phyloP scores from a whole-genome alignment of 2,113 vertebrate species.

The Okapia johnstoni region DNA sequence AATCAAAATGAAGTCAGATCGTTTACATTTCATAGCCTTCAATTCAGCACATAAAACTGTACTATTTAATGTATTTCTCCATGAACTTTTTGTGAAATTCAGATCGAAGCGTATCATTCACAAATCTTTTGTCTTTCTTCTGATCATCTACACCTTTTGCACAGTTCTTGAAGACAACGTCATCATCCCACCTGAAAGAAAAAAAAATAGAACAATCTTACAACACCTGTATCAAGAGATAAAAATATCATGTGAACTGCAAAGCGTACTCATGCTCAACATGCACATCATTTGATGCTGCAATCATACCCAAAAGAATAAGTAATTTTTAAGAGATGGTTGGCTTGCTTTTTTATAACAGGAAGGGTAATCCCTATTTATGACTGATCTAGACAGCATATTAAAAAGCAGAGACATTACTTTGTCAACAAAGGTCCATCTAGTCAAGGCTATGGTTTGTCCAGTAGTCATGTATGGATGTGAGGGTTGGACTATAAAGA shows the following conservation, averaged over 20 bases:
- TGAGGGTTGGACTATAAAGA: no score
- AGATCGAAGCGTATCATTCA: conserved; percentile 96
- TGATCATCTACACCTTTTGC: conserved; percentile 97
- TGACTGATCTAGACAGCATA: no score
- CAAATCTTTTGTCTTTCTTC: conserved; percentile 96
- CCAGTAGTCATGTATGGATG: no score
- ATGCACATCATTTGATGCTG: neutral
- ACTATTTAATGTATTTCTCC: conserved; percentile 99
- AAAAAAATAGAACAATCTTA: neutral
- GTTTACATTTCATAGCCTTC: conserved; percentile 57
- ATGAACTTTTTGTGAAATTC: conserved; percentile 94
- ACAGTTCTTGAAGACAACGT: conserved; percentile 99
- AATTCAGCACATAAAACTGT: conserved; percentile 72
- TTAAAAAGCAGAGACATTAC: no score
- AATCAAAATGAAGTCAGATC: neutral
- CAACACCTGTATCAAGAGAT: neutral
- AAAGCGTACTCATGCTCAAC: neutral
- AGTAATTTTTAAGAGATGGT: neutral
- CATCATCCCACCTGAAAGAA: conserved; percentile 94
- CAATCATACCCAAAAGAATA: neutral
- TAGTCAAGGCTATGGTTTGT: no score
- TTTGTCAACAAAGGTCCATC: no score
- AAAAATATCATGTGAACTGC: neutral
- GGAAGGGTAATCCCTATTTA: neutral
- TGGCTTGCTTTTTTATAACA: neutral